phyloP scores from a whole-genome alignment of 2,797 vertebrate genomes.

The Pipistrellus nathusii region DNA sequence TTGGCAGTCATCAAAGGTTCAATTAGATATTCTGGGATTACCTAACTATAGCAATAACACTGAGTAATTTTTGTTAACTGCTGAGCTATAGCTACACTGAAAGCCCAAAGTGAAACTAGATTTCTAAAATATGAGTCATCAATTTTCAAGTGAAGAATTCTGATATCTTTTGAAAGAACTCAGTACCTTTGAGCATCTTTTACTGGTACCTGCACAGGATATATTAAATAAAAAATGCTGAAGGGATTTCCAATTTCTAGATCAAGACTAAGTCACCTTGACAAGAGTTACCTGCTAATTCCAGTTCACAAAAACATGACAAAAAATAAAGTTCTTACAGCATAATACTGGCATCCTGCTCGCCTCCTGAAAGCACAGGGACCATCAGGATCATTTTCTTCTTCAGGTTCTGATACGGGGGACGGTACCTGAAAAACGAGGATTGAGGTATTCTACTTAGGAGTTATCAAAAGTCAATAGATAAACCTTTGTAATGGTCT shows the following conservation, averaged over 20 bases:
- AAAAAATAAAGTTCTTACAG: constrained; percentile 89
- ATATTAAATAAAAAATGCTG: constrained; percentile 55
- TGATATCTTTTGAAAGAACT: constrained; percentile 42
- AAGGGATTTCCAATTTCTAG: constrained; percentile 34
- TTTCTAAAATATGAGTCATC: constrained; percentile 31
- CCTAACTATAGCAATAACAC: not conserved
- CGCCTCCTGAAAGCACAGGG: constrained; percentile 94
- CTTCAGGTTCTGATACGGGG: constrained; percentile 93
- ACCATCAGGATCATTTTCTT: constrained; percentile 95
- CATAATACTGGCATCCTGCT: constrained; percentile 95
- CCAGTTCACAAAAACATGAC: constrained; percentile 65
- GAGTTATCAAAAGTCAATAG: constrained; percentile 46
- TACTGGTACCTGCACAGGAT: not conserved
- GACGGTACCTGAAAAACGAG: constrained; percentile 89
- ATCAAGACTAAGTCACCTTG: constrained; percentile 62
- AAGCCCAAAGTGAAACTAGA: constrained; percentile 6
- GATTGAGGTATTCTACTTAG: constrained; percentile 55
- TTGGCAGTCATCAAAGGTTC: not conserved
- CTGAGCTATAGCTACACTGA: not conserved
- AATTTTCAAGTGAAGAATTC: constrained; percentile 42
- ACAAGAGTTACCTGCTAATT: constrained; percentile 64
- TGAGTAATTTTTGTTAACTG: not conserved
- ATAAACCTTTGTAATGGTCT: constrained; percentile 31
- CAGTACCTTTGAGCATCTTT: constrained; percentile 25
- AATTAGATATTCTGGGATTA: constrained; percentile 48